Conservation (phyloP, 2,888 invertebrate genomes). For the Cyclophora albipunctata region DNA sequence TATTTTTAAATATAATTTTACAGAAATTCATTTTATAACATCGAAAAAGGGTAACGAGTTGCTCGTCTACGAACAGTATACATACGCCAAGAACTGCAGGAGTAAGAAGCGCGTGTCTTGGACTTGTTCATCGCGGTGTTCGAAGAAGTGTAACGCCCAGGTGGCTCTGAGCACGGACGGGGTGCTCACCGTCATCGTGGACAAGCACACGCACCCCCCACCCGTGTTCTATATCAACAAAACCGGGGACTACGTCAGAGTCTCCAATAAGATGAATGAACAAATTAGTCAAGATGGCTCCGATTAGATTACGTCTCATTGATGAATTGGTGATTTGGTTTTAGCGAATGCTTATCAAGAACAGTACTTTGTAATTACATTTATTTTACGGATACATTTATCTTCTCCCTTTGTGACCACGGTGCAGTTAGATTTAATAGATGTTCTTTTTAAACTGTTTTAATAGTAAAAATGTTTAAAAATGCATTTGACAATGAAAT, state of each 20-base stretch:
- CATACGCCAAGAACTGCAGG: slow-evolving; percentile 44
- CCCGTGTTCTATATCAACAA: slow-evolving; percentile 51
- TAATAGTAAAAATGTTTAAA: too few species aligned
- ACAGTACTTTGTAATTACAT: too few species aligned
- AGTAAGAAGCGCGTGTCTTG: slow-evolving; percentile 43
- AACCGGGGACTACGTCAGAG: slow-evolving; percentile 42
- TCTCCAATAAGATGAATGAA: slow-evolving; percentile 21
- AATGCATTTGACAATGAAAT: too few species aligned
- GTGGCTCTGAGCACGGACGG: slow-evolving; percentile 38
- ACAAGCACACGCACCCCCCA: slow-evolving; percentile 45
- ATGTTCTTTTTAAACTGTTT: too few species aligned
- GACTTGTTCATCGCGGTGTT: slow-evolving; percentile 57
- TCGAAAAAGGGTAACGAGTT: slow-evolving; percentile 52
- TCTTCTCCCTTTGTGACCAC: too few species aligned
- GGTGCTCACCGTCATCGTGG: slow-evolving; percentile 34
- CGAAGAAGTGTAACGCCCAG: slow-evolving; percentile 50
- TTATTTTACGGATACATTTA: too few species aligned
- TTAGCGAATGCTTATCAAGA: too few species aligned
- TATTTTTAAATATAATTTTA: slow-evolving; percentile 13
- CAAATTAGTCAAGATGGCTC: not conserved
- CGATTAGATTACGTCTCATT: too few species aligned
- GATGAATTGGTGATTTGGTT: too few species aligned
- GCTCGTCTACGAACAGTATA: slow-evolving; percentile 50
- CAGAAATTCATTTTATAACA: slow-evolving; percentile 57
- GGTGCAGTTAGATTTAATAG: too few species aligned